Base-by-base conservation (phyloP, 2,113 vertebrate genomes). In the Tachysurus vachellii region DNA sequence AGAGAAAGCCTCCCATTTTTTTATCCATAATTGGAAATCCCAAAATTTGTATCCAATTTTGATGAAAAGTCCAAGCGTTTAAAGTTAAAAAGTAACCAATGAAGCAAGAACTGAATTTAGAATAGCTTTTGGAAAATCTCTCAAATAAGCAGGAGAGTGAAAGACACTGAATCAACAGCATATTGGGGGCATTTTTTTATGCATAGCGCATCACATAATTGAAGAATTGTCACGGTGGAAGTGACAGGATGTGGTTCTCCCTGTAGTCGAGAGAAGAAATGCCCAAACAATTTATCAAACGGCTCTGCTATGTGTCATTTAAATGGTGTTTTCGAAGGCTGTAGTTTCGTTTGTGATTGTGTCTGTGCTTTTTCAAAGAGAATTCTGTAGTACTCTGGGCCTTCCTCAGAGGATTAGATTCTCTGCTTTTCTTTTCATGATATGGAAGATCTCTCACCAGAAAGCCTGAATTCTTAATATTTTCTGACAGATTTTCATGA, bases 221-320 rank as follows among this genome's bases (percentile, higher is more conserved):
- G 82, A 89, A 86, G 82, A 91, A 84, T 84, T 90, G 86, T 89
- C 88, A 87, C 71, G 76, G 87, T 89, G 77, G 86, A 89, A 70
- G 79, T 90, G 89, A 90, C 86, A 90, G 84, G 71, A 88, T 85
- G 79, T 87, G 84, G 68, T 80, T 83, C 13, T 62, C 86, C 75
- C 57, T 88, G 85, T 89, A 90, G 86, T 73, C 47, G 68, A 61
- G 64, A 90, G 88, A 83, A 88, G 88, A 90, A 90, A 89, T 88
- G 88, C 80, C 88, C 87, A 89, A 92, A 90, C 88, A 93, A 92
- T 93, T 92, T 90, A 91, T 90, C 87, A 90, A 93, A 91, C 89
- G 89, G 73, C 80, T 87, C 28, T 90, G 88, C 89, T 80, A 91
- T 88, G 86, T 90, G 89, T 91, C 73, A 85, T 77, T 91, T 89